These are phyloP conservation scores for Caenorhabditis remanei DNA, from an alignment of 1,140 invertebrate genomes.

Conservation along the genomic window DNA sequence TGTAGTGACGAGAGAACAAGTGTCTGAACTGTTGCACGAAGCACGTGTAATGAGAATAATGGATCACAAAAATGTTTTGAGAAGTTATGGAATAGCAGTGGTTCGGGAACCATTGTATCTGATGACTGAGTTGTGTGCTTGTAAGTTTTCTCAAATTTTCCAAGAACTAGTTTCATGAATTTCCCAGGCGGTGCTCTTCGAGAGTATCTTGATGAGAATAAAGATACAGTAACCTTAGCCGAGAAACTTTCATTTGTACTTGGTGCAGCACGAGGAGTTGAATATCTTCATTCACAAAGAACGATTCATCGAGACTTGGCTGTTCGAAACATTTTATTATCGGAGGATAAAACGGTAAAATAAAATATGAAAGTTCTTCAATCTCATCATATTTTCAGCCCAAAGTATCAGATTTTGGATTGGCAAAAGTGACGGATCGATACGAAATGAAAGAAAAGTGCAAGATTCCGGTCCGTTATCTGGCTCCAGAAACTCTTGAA, in stretches of 20 bases:
- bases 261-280: slow-evolving; percentile 83
- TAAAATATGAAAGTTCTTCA: not conserved
- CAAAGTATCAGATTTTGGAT: slow-evolving; percentile 64
- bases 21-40: slow-evolving; percentile 50
- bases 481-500: slow-evolving; percentile 31
- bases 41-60: slow-evolving; percentile 55
- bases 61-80: slow-evolving; percentile 62
- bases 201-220: slow-evolving; percentile 52
- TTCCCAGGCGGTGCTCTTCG: slow-evolving; percentile 27
- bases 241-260: slow-evolving; percentile 57
- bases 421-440: slow-evolving; percentile 27
- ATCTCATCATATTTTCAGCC: not conserved
- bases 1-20: slow-evolving; percentile 49
- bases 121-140: slow-evolving; percentile 36
- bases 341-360: slow-evolving; percentile 24
- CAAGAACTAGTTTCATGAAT: not conserved
- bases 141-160: not conserved
- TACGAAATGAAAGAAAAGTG: slow-evolving; percentile 49
- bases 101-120: slow-evolving; percentile 40
- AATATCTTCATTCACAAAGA: slow-evolving; percentile 85
- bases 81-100: slow-evolving; percentile 56
- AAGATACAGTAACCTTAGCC: not conserved
- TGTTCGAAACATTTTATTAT: slow-evolving; percentile 7
- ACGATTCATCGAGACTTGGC: slow-evolving; percentile 52
- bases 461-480: slow-evolving; percentile 29